Percentiles rank a stretch among this genome's conserved stretches.
Conservation (phyloP, 2,797 vertebrate genomes). For the Moxostoma hubbsi region DNA sequence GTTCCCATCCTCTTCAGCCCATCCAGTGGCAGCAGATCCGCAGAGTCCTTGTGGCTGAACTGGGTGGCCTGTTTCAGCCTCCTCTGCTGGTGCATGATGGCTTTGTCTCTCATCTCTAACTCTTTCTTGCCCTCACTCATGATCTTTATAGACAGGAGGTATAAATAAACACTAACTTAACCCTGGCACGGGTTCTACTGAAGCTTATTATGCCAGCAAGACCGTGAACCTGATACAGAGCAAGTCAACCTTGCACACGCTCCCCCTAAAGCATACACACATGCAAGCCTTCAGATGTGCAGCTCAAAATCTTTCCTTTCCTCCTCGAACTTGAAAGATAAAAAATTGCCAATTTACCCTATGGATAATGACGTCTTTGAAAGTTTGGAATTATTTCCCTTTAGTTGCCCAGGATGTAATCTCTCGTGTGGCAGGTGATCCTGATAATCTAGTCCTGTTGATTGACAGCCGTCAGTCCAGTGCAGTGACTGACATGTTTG, state of each 20-base stretch:
- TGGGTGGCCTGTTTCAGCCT: constrained; percentile 93
- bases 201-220: neutral
- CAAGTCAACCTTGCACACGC: neutral
- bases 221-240: constrained; percentile 28
- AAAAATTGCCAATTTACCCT: neutral
- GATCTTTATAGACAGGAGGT: constrained; percentile 18
- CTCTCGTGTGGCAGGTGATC: constrained; percentile 23
- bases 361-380: constrained; percentile 1
- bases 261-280: neutral
- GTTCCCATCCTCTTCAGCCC: constrained; percentile 92
- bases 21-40: constrained; percentile 95
- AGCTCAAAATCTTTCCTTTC: neutral
- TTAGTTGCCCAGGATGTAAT: constrained; percentile 1
- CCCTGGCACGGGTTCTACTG: neutral
- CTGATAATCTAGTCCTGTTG: constrained; percentile 25
- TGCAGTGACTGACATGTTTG: constrained; percentile 45
- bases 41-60: constrained; percentile 96
- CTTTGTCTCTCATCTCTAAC: constrained; percentile 84
- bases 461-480: constrained; percentile 42
- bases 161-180: constrained; percentile 10
- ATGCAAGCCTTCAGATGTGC: constrained; percentile 7
- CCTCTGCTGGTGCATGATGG: constrained; percentile 90
- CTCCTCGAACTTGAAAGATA: neutral
- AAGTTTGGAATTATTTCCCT: constrained; percentile 22
- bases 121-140: constrained; percentile 82